Evolutionary conservation across 2,797 vertebrate species (phyloP).

Genomic region (Pogoniulus pusillus): DNA sequence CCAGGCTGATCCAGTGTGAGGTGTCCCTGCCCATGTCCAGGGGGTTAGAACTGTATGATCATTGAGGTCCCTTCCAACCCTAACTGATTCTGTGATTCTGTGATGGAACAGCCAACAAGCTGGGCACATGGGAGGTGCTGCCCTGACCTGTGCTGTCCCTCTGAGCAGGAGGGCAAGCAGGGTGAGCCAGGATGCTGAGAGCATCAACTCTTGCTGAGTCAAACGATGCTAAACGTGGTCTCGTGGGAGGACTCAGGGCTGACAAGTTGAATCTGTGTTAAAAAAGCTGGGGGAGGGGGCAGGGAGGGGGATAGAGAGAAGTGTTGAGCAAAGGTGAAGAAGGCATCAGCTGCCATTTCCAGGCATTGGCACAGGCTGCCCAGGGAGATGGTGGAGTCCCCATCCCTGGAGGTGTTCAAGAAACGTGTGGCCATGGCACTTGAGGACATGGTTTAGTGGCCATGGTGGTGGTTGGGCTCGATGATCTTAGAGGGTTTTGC

Average conservation of each 20-base stretch:
- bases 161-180: background rate
- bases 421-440: no score
- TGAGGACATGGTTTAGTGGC: no score
- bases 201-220: background rate
- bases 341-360: background rate
- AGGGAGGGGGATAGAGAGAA: background rate
- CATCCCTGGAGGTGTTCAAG: no score
- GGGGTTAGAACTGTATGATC: no score
- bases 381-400: no score
- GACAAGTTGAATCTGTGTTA: background rate
- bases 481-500: no score
- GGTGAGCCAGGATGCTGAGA: background rate
- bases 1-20: no score
- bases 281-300: background rate
- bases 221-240: background rate
- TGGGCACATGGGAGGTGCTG: background rate
- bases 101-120: accelerated
- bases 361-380: no score
- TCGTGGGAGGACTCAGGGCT: background rate
- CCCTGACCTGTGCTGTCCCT: accelerated
- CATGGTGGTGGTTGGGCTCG: no score
- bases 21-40: no score
- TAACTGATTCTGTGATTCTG: no score
- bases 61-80: no score
- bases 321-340: background rate